Percentiles rank a stretch among this genome's conserved stretches.
phyloP scores from a whole-genome alignment of 1,140 invertebrate genomes.

The Atta texana region DNA sequence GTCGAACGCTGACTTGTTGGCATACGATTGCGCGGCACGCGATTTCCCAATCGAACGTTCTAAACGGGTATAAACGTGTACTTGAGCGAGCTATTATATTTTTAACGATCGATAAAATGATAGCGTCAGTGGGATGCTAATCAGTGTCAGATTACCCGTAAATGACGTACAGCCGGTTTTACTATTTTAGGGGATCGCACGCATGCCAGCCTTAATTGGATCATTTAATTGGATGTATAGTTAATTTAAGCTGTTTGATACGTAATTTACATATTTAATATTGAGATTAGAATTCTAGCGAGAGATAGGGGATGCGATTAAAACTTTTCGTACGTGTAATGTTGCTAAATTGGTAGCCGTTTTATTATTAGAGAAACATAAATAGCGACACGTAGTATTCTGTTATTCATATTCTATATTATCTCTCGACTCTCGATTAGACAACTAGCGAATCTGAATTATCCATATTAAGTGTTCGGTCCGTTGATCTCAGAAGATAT shows the following conservation, averaged over 20 bases:
- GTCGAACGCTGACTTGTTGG: slow-evolving; percentile 44
- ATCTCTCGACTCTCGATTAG: slow-evolving; percentile 17
- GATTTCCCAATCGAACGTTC: slow-evolving; percentile 50
- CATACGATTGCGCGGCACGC: slow-evolving; percentile 9
- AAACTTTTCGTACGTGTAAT: background rate
- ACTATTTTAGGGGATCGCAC: slow-evolving; percentile 62
- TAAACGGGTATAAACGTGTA: slow-evolving; percentile 31
- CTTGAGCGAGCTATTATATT: slow-evolving; percentile 70
- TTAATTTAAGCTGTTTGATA: slow-evolving; percentile 29
- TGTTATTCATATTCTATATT: slow-evolving; percentile 14
- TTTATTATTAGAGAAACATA: background rate
- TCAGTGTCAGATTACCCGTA: slow-evolving; percentile 58
- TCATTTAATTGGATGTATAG: slow-evolving; percentile 63
- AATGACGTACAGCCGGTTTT: slow-evolving; percentile 61
- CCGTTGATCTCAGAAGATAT: slow-evolving; percentile 50
- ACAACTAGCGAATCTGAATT: slow-evolving; percentile 41
- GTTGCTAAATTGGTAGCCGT: background rate
- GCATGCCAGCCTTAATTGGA: slow-evolving; percentile 61
- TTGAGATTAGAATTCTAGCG: slow-evolving; percentile 12
- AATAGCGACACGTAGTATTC: background rate
- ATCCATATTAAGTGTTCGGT: slow-evolving; percentile 43
- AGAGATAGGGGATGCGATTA: background rate
- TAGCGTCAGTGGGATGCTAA: slow-evolving; percentile 57
- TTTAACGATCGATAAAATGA: slow-evolving; percentile 66
- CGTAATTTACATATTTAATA: slow-evolving; percentile 21